Conservation (phyloP, 2,888 invertebrate genomes). For the Portevinia maculata region DNA sequence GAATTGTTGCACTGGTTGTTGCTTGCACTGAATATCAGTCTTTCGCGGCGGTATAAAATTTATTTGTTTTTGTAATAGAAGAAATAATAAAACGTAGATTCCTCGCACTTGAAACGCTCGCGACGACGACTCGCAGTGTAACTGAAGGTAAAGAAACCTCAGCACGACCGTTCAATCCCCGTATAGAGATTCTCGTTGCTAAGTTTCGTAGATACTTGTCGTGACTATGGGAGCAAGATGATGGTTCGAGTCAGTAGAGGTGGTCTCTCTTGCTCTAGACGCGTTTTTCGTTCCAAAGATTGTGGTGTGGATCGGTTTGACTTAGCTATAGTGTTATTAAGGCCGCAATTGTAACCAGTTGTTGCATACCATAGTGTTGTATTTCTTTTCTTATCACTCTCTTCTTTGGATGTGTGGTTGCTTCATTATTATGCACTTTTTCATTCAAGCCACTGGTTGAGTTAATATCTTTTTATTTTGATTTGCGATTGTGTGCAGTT, state of each 20-base stretch:
- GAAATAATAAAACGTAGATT: slow-evolving; percentile 23
- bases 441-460: slow-evolving; percentile 29
- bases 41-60: slow-evolving; percentile 5
- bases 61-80: background rate
- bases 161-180: slow-evolving; percentile 33
- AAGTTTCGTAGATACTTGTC: slow-evolving; percentile 39
- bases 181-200: slow-evolving; percentile 41
- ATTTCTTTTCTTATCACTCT: slow-evolving; percentile 62
- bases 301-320: slow-evolving; percentile 26
- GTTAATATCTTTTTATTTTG: slow-evolving; percentile 26
- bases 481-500: background rate
- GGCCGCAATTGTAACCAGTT: slow-evolving; percentile 65
- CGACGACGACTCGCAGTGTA: slow-evolving; percentile 70
- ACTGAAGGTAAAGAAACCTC: slow-evolving; percentile 70
- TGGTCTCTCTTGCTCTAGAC: slow-evolving; percentile 36
- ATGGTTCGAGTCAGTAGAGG: background rate
- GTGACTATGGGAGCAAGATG: slow-evolving; percentile 18
- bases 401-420: slow-evolving; percentile 14
- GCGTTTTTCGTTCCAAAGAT: background rate
- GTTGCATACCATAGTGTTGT: slow-evolving; percentile 17
- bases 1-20: background rate
- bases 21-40: background rate
- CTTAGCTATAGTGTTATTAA: slow-evolving; percentile 44
- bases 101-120: slow-evolving; percentile 67
- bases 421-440: slow-evolving; percentile 24